Evolutionary conservation across 2,797 vertebrate genomes (phyloP), one percentile per base, ranked within the genome.

Genomic region (Astyanax mexicanus): DNA sequence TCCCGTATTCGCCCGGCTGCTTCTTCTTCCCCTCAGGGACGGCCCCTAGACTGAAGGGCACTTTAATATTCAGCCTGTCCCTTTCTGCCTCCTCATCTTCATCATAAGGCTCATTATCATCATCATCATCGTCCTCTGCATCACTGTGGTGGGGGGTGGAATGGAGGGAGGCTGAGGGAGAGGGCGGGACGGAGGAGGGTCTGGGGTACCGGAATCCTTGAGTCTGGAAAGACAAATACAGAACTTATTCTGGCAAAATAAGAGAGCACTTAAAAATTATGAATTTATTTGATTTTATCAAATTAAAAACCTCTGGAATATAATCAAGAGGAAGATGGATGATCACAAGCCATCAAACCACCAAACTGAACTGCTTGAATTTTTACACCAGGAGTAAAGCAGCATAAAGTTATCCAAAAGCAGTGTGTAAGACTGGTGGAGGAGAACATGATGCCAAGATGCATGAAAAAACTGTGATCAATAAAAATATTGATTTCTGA

Each of bases 81-180:
- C 93, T 92, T 86, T 98, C 94, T 0, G 94, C 97, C 82, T 99
- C 97, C 83, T 95, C 92, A 0, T 98, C 97, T 82, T 99, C 97
- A 0, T 98, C 90, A 0, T 98, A 99, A 45, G 94, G 84, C 78
- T 96, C 96, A 0, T 95, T 90, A 0, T 95, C 92, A 0, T 92
- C 90, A 0, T 95, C 92, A 0, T 92, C 90, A 0, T 89, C 88
- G 21, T 89, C 91, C 0, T 90, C 95, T 40, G 83, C 94, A 4
- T 92, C 94, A 4, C 96, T 96, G 7, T 97, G 97, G 81, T 96
- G 93, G 3, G 97, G 97, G 55, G 94, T 97, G 78, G 96, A 98
- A 85, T 91, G 92, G 83, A 95, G 78, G 27, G 97, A 99, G 45
- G 88, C 94, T 0, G 93, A 93, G 12, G 97, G 97, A 0, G 97